Conservation (phyloP, 2,888 invertebrate genomes). For the Achlya flavicornis region DNA sequence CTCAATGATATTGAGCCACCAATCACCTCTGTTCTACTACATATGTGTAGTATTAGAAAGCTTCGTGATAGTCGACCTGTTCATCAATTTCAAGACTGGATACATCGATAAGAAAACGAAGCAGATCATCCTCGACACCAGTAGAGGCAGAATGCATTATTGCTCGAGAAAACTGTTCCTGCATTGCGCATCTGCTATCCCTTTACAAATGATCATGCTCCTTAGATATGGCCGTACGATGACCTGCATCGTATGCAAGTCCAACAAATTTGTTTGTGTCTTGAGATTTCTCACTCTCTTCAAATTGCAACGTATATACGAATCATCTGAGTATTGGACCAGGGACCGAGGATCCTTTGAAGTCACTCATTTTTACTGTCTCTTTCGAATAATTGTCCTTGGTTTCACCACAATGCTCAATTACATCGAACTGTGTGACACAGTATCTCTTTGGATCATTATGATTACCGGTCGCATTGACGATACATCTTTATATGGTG, state of each 20-base stretch:
- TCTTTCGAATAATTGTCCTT: conserved; percentile 37
- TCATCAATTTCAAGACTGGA: conserved; percentile 38
- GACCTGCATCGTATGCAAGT: conserved; percentile 34
- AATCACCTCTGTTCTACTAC: conserved; percentile 22
- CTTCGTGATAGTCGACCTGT: conserved; percentile 36
- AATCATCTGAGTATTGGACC: conserved; percentile 32
- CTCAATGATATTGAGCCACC: conserved; percentile 27
- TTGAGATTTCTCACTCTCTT: conserved; percentile 32
- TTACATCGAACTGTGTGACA: conserved; percentile 32
- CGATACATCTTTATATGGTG: conserved; percentile 14
- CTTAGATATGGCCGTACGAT: conserved; percentile 36
- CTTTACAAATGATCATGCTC: conserved; percentile 38
- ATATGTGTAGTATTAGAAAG: conserved; percentile 30
- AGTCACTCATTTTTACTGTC: conserved; percentile 26
- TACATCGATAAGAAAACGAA: conserved; percentile 31
- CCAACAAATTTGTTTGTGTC: conserved; percentile 30
- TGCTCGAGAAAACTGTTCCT: conserved; percentile 42
- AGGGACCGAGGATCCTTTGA: conserved; percentile 24
- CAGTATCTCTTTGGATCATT: conserved; percentile 26
- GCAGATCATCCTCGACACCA: conserved; percentile 32
- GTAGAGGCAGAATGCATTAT: conserved; percentile 32
- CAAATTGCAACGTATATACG: conserved; percentile 29
- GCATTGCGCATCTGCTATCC: conserved; percentile 41
- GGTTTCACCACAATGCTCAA: conserved; percentile 37
- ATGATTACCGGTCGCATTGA: conserved; percentile 20